Base-by-base conservation (phyloP, 2,888 invertebrate genomes). In the Volucella zonaria region DNA sequence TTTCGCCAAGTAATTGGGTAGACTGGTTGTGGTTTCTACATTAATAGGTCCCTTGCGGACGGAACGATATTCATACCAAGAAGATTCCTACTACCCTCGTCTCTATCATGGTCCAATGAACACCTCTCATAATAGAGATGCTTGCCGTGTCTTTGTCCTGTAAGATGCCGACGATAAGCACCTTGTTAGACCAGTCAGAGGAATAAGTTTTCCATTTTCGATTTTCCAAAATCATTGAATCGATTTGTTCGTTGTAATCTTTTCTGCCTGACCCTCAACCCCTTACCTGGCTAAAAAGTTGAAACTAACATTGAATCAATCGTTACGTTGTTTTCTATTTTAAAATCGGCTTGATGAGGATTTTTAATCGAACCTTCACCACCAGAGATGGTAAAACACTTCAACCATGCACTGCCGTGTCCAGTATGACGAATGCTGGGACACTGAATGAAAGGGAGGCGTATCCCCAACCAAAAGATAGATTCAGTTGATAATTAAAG, bases 1-100 rank as follows among this genome's bases (percentile, higher is more conserved):
- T 81, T 85, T 77, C 76, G 71, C 81, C 61, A 49, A 64, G 80
- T 85, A 85, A 85, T 85, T 85, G 81, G 31, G 1, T 81, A 56
- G 73, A 66, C 61, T 73, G 77, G 81, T 68, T 77, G 85, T 67
- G 85, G 85, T 77, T 68, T 59, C 51, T 52, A 73, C 81, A 76
- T 85, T 81, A 81, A 85, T 81, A 64, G 85, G 81, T 81, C 83
- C 79, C 83, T 15, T 45, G 43, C n/a, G 71, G 66, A 49, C 54
- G 56, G 18, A 43, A 67, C 54, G 54, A 67, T 64, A 31, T 31
- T 6, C 31, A 31, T 6, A 31, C 31, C 31, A n/a, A n/a, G n/a
- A 23, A 23, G 61, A 42, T 42, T 73, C 31, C 23, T 3, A 23
- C 23, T 23, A 31, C 6, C 18, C 23, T 12, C 40, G 2, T 23